Base-by-base conservation (phyloP, 1,140 invertebrate genomes). In the Bradynema listronoti region DNA sequence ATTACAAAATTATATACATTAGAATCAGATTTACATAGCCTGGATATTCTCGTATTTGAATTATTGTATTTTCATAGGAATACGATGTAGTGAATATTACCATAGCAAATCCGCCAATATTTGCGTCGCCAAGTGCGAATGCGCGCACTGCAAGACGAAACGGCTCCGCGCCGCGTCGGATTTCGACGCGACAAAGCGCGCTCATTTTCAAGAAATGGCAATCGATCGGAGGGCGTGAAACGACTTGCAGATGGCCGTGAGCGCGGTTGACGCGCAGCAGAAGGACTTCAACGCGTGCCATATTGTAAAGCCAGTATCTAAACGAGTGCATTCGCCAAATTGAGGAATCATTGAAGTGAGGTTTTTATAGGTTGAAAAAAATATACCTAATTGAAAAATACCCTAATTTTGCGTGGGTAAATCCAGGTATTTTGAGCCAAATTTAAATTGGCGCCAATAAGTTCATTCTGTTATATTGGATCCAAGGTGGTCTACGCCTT, bases 261-360 rank as follows among this genome's bases (percentile, higher is more conserved):
- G 33, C 33, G 1, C 63, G 45, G 42, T 73, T 73, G 4, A 73
- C 54, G 39, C 50, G 33, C 7, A 69, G 42, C n/a, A 69, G 9
- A 39, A 69, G 25, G 32, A 69, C 67, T 56, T 69, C 67, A 24
- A 69, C 53, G 39, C 63, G 59, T 27, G 67, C 67, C 22, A 46
- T 33, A 57, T 69, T 69, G 42, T 69, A 69, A 9, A 69, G 64
- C 67, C 67, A 69, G 36, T 69, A 69, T 42, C 65, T 72, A 19
- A 36, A 68, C 19, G 34, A 33, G 24, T 19, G 59, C 14, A 1
- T 30, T n/a, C 54, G 52, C 51, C 4, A 27, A 43, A 4, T 46
- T 1, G n/a, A 14, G 14, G 33, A n/a, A 25, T n/a, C n/a, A 1
- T 49, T 9, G 4, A 56, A 49, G 34, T 6, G 55, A 65, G 19